A percentile compares a stretch with the other conserved stretches of the same genome.
Evolutionary conservation across 2,888 invertebrate species (phyloP).

Genomic region (Perizoma flavofasciatum): DNA sequence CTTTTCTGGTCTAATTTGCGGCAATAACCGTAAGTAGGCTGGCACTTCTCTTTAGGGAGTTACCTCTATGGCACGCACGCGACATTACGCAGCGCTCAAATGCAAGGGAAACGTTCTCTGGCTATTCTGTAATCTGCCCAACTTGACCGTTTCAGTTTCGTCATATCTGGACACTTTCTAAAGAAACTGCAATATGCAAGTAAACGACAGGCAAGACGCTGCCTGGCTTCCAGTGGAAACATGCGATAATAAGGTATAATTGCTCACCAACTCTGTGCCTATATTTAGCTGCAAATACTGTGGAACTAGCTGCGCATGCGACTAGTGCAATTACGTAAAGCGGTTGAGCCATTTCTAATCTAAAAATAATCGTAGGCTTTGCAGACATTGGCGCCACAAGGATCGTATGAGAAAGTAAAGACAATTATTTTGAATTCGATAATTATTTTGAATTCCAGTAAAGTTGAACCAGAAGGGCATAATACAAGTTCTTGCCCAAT

Average conservation of each 20-base stretch:
- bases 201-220: conserved; percentile 65
- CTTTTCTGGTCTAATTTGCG: conserved; percentile 58
- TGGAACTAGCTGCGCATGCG: conserved; percentile 80
- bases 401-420: conserved; percentile 80
- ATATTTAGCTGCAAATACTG: conserved; percentile 81
- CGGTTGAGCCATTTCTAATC: conserved; percentile 84
- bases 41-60: conserved; percentile 52
- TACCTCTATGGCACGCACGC: conserved; percentile 72
- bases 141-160: conserved; percentile 73
- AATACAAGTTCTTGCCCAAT: conserved; percentile 8
- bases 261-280: conserved; percentile 77
- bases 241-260: conserved; percentile 83
- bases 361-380: conserved; percentile 84
- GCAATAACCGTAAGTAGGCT: conserved; percentile 50
- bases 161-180: conserved; percentile 80
- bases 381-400: conserved; percentile 78
- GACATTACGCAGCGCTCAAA: conserved; percentile 68
- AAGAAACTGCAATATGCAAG: conserved; percentile 69
- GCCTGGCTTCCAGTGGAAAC: conserved; percentile 77
- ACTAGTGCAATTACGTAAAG: conserved; percentile 83
- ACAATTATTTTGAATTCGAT: conserved; percentile 74
- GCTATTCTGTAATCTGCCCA: conserved; percentile 68
- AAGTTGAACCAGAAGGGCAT: conserved; percentile 41
- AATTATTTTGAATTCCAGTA: conserved; percentile 63
- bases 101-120: conserved; percentile 63